Evolutionary conservation across 2,113 vertebrate genomes (phyloP).

Genomic region (Microcebus tavaratra): DNA sequence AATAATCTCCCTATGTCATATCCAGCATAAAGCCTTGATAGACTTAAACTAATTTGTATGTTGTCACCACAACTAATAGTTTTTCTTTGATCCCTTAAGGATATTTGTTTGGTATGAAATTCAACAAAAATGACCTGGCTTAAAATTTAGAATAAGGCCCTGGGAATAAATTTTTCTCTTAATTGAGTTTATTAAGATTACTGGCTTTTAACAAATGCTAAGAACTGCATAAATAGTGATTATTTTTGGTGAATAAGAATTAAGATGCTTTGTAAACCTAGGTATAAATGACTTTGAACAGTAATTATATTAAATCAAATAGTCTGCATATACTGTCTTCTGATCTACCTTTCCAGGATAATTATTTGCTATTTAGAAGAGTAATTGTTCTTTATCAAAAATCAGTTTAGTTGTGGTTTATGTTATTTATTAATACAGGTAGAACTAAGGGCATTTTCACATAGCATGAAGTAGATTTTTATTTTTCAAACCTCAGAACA

Average conservation of each 20-base stretch:
- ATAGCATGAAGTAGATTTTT: constrained; percentile 35
- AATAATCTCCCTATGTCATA: neutral
- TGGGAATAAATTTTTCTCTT: neutral
- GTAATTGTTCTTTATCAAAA: constrained; percentile 31
- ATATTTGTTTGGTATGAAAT: neutral
- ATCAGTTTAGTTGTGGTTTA: constrained; percentile 25
- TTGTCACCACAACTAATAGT: neutral
- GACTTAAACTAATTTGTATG: neutral
- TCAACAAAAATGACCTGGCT: neutral
- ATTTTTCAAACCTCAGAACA: constrained; percentile 60
- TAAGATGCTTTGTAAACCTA: constrained; percentile 6
- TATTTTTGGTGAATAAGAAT: neutral
- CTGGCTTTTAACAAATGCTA: constrained; percentile 20
- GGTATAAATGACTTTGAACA: neutral
- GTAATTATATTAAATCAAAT: neutral
- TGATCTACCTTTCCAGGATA: neutral
- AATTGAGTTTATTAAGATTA: constrained; percentile 14
- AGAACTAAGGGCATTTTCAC: constrained; percentile 54
- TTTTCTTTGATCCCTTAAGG: neutral
- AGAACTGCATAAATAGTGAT: neutral
- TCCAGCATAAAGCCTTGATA: neutral
- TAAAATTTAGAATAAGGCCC: neutral
- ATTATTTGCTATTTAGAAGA: constrained; percentile 16
- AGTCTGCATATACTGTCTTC: neutral
- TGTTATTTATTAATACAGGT: constrained; percentile 20